Percentiles rank a stretch among this genome's conserved stretches.
phyloP scores from a whole-genome alignment of 2,888 invertebrate genomes.

The Drosophila silvestris region DNA sequence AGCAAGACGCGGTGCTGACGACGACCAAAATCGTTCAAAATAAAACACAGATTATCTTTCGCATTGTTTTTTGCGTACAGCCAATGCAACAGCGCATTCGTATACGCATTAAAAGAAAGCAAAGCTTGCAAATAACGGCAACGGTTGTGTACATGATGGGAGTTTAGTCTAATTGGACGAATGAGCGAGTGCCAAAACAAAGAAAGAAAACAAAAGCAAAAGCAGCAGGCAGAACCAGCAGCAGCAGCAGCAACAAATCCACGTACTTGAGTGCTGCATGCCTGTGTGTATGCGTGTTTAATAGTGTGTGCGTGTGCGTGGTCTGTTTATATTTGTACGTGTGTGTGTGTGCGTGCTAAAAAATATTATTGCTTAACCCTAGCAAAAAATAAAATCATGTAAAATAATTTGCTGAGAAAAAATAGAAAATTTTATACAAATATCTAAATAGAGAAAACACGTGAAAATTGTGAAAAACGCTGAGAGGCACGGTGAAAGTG shows the following conservation, averaged over 20 bases:
- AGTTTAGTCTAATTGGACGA: slow-evolving; percentile 35
- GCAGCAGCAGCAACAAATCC: slow-evolving; percentile 50
- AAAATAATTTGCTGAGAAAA: slow-evolving; percentile 38
- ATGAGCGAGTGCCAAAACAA: slow-evolving; percentile 53
- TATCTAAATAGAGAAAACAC: slow-evolving; percentile 50
- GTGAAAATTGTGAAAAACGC: slow-evolving; percentile 65
- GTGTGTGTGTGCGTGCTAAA: slow-evolving; percentile 31
- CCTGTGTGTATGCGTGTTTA: slow-evolving; percentile 26
- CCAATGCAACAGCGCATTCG: slow-evolving; percentile 34
- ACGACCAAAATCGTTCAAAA: slow-evolving; percentile 53
- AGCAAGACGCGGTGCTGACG: slow-evolving; percentile 58
- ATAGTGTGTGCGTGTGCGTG: slow-evolving; percentile 29
- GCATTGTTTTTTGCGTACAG: slow-evolving; percentile 48
- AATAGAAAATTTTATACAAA: slow-evolving; percentile 37
- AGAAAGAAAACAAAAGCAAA: slow-evolving; percentile 37
- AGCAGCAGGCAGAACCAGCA: slow-evolving; percentile 37
- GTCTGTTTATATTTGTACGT: slow-evolving; percentile 25
- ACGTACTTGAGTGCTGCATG: slow-evolving; percentile 64
- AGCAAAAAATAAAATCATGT: slow-evolving; percentile 47
- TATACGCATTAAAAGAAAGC: slow-evolving; percentile 52
- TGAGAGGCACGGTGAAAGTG: slow-evolving; percentile 64
- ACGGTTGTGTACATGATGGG: slow-evolving; percentile 29
- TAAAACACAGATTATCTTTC: slow-evolving; percentile 47
- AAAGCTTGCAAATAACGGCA: slow-evolving; percentile 35
- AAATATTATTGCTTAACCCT: slow-evolving; percentile 72